A percentile compares a stretch with the other conserved stretches of the same genome.
Conservation (phyloP, 2,888 invertebrate species). For the Acrocyrtus sp. region DNA sequence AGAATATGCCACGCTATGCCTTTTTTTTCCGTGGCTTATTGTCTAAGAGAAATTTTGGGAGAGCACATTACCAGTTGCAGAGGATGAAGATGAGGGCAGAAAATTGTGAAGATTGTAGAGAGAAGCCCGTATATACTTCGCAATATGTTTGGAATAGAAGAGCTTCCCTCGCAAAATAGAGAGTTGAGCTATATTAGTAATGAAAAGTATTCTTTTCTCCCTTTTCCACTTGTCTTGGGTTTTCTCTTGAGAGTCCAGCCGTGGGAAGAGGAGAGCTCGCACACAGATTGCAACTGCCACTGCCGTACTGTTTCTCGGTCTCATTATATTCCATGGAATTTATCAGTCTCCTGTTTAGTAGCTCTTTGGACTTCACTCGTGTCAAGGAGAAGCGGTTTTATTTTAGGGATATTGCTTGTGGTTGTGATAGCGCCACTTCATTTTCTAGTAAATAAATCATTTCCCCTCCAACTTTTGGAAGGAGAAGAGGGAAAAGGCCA, state of each 20-base stretch:
- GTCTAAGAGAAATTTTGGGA: neutral
- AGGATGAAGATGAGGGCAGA: neutral
- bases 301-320: neutral
- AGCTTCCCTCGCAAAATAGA: neutral
- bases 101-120: no score
- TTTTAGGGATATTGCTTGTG: no score
- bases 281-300: no score
- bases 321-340: slow-evolving; percentile 5
- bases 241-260: neutral
- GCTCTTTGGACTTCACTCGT: slow-evolving; percentile 42
- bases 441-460: no score
- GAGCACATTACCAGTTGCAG: neutral
- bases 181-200: neutral
- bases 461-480: no score
- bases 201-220: neutral
- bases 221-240: neutral
- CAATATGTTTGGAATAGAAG: no score
- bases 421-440: no score
- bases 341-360: slow-evolving; percentile 46
- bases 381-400: slow-evolving; percentile 29
- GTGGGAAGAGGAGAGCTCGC: neutral
- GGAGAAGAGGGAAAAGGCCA: no score
- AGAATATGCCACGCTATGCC: slow-evolving; percentile 14
- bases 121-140: no score
- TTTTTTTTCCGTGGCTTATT: no score